A percentile compares a stretch with the other conserved stretches of the same genome.
Evolutionary conservation across 2,888 invertebrate genomes (phyloP).

Genomic region (Chrysolina americana): DNA sequence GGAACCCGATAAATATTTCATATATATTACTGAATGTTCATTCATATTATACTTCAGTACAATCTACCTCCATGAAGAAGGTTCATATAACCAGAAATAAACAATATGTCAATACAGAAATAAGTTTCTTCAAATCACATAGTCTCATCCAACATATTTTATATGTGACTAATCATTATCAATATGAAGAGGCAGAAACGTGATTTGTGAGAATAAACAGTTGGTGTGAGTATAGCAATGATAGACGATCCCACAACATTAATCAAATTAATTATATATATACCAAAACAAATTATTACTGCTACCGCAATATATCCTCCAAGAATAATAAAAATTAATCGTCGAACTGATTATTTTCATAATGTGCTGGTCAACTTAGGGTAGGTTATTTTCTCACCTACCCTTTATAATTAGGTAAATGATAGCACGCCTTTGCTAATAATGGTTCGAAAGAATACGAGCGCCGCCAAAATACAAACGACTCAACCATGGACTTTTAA

Average conservation of each 20-base stretch:
- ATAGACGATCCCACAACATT: slow-evolving; percentile 2
- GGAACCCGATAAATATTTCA: no score
- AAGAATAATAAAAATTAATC: slow-evolving; percentile 30
- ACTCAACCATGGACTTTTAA: slow-evolving; percentile 39
- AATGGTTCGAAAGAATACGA: slow-evolving; percentile 54
- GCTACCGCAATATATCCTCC: slow-evolving; percentile 31
- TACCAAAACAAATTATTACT: slow-evolving; percentile 29
- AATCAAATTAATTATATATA: slow-evolving; percentile 29
- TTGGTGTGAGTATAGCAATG: background rate
- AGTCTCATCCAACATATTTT: background rate
- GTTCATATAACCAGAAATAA: no score
- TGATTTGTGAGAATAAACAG: slow-evolving; percentile 9
- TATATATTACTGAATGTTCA: no score
- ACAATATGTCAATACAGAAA: no score
- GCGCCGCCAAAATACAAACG: slow-evolving; percentile 27
- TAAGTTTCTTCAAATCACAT: background rate
- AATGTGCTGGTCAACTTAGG: background rate
- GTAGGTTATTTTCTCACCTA: slow-evolving; percentile 58
- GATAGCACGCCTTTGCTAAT: slow-evolving; percentile 62
- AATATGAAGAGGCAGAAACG: background rate
- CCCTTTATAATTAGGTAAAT: slow-evolving; percentile 63
- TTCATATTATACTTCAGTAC: no score
- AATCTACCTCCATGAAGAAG: no score
- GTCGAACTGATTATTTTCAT: slow-evolving; percentile 27
- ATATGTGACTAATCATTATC: background rate